These are phyloP conservation scores for Synanthedon formicaeformis DNA, from an alignment of 2,888 invertebrate species.

Conservation along the genomic window DNA sequence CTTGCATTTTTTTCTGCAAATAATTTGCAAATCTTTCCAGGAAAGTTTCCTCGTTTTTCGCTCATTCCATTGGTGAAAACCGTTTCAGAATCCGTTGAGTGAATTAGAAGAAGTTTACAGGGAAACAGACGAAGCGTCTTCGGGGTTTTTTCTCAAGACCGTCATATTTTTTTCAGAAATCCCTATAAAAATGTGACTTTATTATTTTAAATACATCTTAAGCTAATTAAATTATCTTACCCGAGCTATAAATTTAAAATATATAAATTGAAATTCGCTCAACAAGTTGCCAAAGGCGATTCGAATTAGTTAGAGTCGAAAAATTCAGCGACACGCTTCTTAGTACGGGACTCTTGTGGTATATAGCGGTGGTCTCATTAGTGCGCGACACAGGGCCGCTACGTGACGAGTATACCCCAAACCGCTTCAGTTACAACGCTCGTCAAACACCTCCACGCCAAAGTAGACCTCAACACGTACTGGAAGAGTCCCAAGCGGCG, in stretches of 20 bases:
- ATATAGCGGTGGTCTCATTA: slow-evolving; percentile 23
- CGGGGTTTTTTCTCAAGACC: no score
- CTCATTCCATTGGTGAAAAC: no score
- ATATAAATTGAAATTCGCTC: neutral
- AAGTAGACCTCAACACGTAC: neutral
- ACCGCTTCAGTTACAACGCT: neutral
- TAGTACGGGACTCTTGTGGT: slow-evolving; percentile 11
- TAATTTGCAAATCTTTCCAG: no score
- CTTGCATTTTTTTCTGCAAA: no score
- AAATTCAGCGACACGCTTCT: slow-evolving; percentile 24
- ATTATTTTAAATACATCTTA: neutral
- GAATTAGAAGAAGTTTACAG: no score
- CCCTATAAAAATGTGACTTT: neutral
- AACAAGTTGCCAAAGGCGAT: slow-evolving; percentile 6
- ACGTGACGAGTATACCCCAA: neutral
- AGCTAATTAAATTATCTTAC: neutral
- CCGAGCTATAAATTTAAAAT: neutral
- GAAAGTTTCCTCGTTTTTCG: no score
- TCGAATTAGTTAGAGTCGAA: slow-evolving; percentile 15
- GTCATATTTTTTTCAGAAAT: no score
- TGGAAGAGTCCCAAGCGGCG: neutral
- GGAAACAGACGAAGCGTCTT: no score
- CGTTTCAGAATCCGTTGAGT: no score
- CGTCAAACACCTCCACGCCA: neutral
- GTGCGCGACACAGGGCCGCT: slow-evolving; percentile 9